Conservation (phyloP, 2,888 invertebrate genomes). For the Himalopsyche tibetana region DNA sequence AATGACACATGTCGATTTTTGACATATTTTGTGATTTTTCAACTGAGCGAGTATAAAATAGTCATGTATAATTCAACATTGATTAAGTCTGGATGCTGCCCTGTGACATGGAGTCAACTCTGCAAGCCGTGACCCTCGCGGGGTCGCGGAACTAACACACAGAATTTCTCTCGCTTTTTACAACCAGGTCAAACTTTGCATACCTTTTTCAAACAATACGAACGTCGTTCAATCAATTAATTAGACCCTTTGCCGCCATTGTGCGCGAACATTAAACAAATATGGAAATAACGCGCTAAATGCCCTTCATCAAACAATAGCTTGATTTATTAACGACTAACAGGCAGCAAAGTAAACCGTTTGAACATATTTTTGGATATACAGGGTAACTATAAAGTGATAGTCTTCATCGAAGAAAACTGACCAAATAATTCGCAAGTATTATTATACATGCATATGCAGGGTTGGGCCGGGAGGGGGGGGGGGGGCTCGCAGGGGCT, state of each 20-base stretch:
- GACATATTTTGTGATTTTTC: no score
- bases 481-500: no score
- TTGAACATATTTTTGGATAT: not conserved
- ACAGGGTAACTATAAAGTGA: not conserved
- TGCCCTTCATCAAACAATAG: slow-evolving; percentile 56
- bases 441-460: no score
- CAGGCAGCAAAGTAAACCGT: slow-evolving; percentile 5
- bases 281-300: slow-evolving; percentile 60
- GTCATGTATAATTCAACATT: no score
- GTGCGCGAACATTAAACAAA: slow-evolving; percentile 53
- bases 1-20: no score
- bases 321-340: slow-evolving; percentile 61
- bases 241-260: slow-evolving; percentile 60
- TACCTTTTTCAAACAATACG: slow-evolving; percentile 54
- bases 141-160: slow-evolving; percentile 41
- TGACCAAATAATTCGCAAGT: no score
- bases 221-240: slow-evolving; percentile 61
- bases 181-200: slow-evolving; percentile 47
- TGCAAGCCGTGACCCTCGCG: not conserved
- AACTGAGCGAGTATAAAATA: no score
- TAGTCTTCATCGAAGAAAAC: no score
- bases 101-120: not conserved
- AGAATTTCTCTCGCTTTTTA: slow-evolving; percentile 46
- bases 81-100: not conserved
- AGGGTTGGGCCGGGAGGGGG: no score